Percentiles rank a stretch among this genome's conserved stretches.
phyloP scores from a whole-genome alignment of 2,797 vertebrate species.

The Pelodytes ibericus region DNA sequence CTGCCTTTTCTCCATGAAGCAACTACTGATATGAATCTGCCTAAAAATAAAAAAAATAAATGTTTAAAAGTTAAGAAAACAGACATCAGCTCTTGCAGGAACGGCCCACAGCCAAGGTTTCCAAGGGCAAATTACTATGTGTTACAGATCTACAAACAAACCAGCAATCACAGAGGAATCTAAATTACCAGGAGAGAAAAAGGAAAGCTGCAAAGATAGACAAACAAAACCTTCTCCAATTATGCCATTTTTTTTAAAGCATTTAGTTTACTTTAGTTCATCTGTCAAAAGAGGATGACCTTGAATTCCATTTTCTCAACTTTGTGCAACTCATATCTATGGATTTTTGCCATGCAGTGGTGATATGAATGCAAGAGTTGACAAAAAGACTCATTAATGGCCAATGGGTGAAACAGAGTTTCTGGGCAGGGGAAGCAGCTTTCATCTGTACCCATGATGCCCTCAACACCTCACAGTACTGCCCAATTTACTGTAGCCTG shows the following conservation, averaged over 20 bases:
- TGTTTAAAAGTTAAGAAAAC: constrained; percentile 30
- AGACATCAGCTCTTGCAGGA: constrained; percentile 1
- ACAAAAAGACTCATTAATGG: too few species aligned
- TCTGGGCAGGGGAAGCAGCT: too few species aligned
- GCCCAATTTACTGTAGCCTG: too few species aligned
- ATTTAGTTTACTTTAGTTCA: constrained; percentile 37
- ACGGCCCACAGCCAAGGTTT: constrained; percentile 58
- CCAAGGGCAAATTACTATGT: constrained; percentile 67
- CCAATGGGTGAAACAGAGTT: too few species aligned
- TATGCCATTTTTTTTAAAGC: constrained; percentile 51
- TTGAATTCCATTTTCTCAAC: constrained; percentile 11
- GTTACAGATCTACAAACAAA: constrained; percentile 67
- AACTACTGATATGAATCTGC: background rate
- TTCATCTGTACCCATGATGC: too few species aligned
- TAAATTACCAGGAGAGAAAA: constrained; percentile 65
- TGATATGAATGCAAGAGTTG: too few species aligned
- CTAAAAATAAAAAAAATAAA: constrained; percentile 23
- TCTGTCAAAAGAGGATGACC: background rate
- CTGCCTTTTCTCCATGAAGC: background rate
- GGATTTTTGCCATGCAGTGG: too few species aligned
- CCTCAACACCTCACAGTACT: too few species aligned
- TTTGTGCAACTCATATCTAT: too few species aligned
- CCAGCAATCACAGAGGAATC: constrained; percentile 70
- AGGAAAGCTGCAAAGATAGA: constrained; percentile 63
- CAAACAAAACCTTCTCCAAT: constrained; percentile 64